These are phyloP conservation scores for western clawed frog (Xenopus tropicalis) DNA, from an alignment of 2,113 vertebrate species.

Conservation along the genomic window UCB_Xtro_10.0 CM004451.2:90516001-90516500, in stretches of 20 bases:
- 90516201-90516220: no score
- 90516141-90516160: no score
- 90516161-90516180: no score
- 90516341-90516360: conserved; percentile 74
- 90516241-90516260: no score
- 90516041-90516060: no score
- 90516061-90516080: no score
- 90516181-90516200: no score
- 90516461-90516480: conserved; percentile 75
- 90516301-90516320: conserved; percentile 65
- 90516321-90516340: conserved; percentile 53
- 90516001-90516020: no score
- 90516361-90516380: conserved; percentile 73
- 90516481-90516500: conserved; percentile 65
- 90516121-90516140: no score
- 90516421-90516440: conserved; percentile 63
- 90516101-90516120: no score
- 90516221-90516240: background rate
- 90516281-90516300: conserved; percentile 73
- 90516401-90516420: conserved; percentile 69
- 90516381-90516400: conserved; percentile 66
- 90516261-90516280: conserved; percentile 47
- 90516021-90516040: no score
- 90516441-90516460: conserved; percentile 73
- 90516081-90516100: no score